Base-by-base conservation (phyloP, 2,113 vertebrate genomes). In the Phylloscopus trochiloides region DNA sequence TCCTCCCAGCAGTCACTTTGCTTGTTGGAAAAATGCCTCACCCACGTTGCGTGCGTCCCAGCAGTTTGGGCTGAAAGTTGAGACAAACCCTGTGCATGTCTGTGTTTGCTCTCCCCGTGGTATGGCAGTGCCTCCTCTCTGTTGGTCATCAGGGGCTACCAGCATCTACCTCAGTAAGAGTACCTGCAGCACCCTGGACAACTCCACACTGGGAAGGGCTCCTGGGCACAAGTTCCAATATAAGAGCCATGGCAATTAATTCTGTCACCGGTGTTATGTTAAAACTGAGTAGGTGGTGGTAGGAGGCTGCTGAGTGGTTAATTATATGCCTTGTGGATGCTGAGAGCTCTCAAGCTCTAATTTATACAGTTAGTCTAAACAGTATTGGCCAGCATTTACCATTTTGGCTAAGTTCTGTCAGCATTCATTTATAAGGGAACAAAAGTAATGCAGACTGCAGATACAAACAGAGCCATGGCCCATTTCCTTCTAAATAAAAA, bases 401-500 rank as follows among this genome's bases (percentile, higher is more conserved):
- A 36, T 67, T 74, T 42, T 19, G 51, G 65, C 50, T 51, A 76
- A 75, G 32, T 58, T 86, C 47, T 50, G 34, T 55, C 94, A 80
- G 62, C 26, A 65, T 43, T 67, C 71, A 85, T 92, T 93, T 71
- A 54, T 43, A 74, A 74, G 29, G 20, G 26, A 89, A 91, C 9
- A 81, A 62, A 78, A 84, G 15, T 62, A 92, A 85, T 28, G 66
- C 57, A 79, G 71, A 24, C 47, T 38, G 48, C 77, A 81, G 52
- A 81, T 50, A 81, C 42, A 86, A 90, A 94, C 20, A 87, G 52
- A 74, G 58, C 29, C 57, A 78, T 17, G 21, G 75, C 34, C 40
- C 42, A 74, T 70, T 78, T 87, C 45, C 62, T 92, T 70, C 71
- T 59, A 91, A 82, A 96, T 78, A 73, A 71, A 88, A 96, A 43